Conservation (phyloP, 2,888 invertebrate genomes). For the Rhyacophila evoluta region DNA sequence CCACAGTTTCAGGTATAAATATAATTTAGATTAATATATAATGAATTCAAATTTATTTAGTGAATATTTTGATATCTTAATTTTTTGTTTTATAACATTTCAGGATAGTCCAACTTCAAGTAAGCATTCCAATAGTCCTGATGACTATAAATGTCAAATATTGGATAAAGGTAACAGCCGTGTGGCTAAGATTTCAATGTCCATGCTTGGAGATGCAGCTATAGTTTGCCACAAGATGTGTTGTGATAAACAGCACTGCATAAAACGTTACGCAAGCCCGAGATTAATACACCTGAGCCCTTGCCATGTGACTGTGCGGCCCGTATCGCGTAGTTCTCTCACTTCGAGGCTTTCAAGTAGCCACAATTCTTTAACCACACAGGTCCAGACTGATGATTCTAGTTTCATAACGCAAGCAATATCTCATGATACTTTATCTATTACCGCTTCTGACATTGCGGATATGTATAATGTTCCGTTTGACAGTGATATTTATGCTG, state of each 20-base stretch:
- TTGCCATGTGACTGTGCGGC: conserved; percentile 70
- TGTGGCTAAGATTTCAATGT: conserved; percentile 20
- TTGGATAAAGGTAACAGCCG: conserved; percentile 20
- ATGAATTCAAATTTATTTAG: too few relatives aligned
- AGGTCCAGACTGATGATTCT: conserved; percentile 85
- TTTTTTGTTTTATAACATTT: conserved; percentile 11
- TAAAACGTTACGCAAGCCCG: conserved; percentile 65
- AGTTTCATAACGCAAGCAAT: conserved; percentile 91
- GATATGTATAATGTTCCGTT: conserved; percentile 91
- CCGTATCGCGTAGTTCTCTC: conserved; percentile 81
- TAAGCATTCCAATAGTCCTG: conserved; percentile 27
- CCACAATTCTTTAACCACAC: conserved; percentile 83
- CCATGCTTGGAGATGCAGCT: background rate
- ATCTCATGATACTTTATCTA: conserved; percentile 83
- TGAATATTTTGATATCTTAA: too few relatives aligned
- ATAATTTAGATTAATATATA: conserved; percentile 45
- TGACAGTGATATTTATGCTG: conserved; percentile 89
- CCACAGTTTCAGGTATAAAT: conserved; percentile 89
- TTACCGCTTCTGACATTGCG: conserved; percentile 79
- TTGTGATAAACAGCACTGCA: conserved; percentile 9
- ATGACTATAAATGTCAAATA: conserved; percentile 32
- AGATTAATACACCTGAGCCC: conserved; percentile 73
- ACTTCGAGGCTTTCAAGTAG: conserved; percentile 86
- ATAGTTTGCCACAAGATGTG: conserved; percentile 25
- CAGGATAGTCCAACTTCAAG: conserved; percentile 45